These are phyloP conservation scores for Corythornis madagascariensis DNA, from an alignment of 2,113 vertebrate genomes.

Conservation along the genomic window DNA sequence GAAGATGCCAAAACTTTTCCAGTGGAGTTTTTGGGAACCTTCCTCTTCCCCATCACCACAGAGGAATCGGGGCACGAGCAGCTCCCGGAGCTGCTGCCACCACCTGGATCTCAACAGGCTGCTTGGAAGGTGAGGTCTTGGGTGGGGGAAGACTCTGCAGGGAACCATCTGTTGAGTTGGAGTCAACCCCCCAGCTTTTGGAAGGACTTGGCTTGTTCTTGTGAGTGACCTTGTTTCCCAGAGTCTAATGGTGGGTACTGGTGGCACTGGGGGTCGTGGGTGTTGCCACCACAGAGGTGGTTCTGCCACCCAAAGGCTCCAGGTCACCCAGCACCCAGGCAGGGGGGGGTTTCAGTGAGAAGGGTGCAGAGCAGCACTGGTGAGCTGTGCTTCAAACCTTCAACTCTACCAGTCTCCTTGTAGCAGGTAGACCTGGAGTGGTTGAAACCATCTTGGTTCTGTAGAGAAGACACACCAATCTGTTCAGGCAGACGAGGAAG, in stretches of 20 bases:
- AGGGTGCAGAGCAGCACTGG: not conserved
- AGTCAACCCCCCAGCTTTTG: not conserved
- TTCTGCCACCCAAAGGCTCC: not conserved
- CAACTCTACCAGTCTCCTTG: not conserved
- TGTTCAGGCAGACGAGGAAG: not conserved
- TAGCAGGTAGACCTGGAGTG: not conserved
- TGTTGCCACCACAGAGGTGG: too few species aligned
- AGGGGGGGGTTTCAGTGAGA: not conserved
- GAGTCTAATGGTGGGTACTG: too few species aligned
- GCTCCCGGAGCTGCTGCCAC: not conserved
- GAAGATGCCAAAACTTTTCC: constrained; percentile 19
- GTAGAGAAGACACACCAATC: not conserved
- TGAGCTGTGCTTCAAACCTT: not conserved
- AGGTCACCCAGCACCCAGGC: not conserved
- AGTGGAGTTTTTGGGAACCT: not conserved
- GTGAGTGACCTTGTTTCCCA: constrained; percentile 65
- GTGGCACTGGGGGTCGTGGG: too few species aligned
- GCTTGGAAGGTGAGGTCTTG: not conserved
- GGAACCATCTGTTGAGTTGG: not conserved
- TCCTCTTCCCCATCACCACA: not conserved
- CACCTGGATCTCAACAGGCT: too few species aligned
- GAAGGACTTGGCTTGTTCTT: not conserved
- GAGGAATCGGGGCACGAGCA: not conserved
- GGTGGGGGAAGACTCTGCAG: not conserved
- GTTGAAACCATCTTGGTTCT: not conserved